Conservation (phyloP, 2,113 vertebrate genomes). For the Passer domesticus region DNA sequence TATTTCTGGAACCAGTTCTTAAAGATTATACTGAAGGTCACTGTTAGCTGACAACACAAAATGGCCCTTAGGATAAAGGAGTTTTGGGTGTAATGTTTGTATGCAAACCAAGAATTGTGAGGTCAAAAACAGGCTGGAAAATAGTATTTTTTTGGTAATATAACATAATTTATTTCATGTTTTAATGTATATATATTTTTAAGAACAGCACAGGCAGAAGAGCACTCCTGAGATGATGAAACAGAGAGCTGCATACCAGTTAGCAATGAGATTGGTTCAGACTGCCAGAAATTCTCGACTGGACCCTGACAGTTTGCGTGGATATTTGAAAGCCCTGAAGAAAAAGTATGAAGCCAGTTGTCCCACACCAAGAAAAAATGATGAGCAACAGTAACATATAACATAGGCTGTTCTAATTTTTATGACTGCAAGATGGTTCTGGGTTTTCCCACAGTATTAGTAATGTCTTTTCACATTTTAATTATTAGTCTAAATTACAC, state of each 20-base stretch:
- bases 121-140: not conserved
- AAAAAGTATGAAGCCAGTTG: slow-evolving; percentile 82
- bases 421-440: not conserved
- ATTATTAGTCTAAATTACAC: not conserved
- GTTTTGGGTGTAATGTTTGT: not conserved
- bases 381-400: not conserved
- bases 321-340: slow-evolving; percentile 87
- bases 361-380: slow-evolving; percentile 1
- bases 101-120: not conserved
- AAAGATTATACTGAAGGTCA: not conserved
- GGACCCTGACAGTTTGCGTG: slow-evolving; percentile 84
- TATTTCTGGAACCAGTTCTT: not conserved
- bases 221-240: slow-evolving; percentile 80
- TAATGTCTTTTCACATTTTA: not conserved
- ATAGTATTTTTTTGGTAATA: not conserved
- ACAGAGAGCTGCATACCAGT: slow-evolving; percentile 82
- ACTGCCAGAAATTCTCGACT: slow-evolving; percentile 89
- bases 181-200: slow-evolving; percentile 49
- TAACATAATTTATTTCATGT: not conserved
- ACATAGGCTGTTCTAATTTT: not conserved
- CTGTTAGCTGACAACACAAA: not conserved
- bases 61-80: not conserved
- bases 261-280: slow-evolving; percentile 87
- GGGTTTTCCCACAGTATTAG: not conserved
- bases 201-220: slow-evolving; percentile 80